Conservation (phyloP, 2,797 vertebrate genomes). For the Sus cebifrons region DNA sequence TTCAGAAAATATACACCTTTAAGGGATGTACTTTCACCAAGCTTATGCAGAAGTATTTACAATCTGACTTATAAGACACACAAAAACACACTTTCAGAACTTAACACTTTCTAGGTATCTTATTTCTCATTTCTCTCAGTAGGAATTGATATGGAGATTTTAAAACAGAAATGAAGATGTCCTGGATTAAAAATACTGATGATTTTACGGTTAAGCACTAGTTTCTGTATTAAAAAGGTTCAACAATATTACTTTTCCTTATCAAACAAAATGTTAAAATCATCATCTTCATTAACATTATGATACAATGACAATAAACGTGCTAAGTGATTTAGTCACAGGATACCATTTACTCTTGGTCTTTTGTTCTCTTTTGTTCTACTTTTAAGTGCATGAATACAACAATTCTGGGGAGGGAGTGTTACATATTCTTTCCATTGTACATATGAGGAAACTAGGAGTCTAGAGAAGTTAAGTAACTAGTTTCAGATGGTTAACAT, state of each 20-base stretch:
- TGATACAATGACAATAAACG: background rate
- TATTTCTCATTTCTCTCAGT: background rate
- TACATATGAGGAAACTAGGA: background rate
- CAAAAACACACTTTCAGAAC: background rate
- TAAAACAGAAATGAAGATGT: slow-evolving; percentile 20
- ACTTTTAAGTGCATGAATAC: slow-evolving; percentile 25
- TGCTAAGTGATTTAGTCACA: background rate
- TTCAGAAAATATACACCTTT: background rate
- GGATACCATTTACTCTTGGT: background rate
- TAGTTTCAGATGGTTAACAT: background rate
- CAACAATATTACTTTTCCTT: background rate
- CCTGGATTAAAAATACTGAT: background rate
- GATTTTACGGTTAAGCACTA: background rate
- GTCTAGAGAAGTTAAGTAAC: background rate
- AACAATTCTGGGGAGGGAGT: background rate
- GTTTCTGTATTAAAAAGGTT: background rate
- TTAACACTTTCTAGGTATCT: background rate
- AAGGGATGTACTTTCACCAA: background rate
- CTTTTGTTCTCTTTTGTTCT: background rate
- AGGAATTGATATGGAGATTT: slow-evolving; percentile 32
- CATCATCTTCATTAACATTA: background rate
- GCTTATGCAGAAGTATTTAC: background rate
- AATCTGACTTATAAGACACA: slow-evolving; percentile 27
- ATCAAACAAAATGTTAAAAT: background rate
- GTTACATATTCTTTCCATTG: background rate